Evolutionary conservation across 2,888 invertebrate species (phyloP).

Genomic region (Lomographa bimaculata): DNA sequence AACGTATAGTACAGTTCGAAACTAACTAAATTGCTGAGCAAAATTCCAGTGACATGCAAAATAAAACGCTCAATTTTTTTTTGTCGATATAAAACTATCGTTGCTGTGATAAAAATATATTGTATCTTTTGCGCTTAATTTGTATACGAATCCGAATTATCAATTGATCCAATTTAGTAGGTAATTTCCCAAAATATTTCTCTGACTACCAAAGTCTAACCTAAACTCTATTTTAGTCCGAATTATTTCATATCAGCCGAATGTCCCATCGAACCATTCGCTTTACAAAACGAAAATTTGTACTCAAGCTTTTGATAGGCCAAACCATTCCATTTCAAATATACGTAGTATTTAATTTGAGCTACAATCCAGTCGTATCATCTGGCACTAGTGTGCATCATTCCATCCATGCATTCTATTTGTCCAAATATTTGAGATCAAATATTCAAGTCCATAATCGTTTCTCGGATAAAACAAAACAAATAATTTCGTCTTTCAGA

Average conservation of each 20-base stretch:
- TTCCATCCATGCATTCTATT: conserved; percentile 41
- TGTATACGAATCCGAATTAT: conserved; percentile 28
- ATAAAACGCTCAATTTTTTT: conserved; percentile 25
- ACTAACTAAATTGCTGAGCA: conserved; percentile 45
- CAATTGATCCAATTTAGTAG: conserved; percentile 38
- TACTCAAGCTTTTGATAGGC: conserved; percentile 65
- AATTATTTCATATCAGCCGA: conserved; percentile 10
- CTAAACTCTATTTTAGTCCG: conserved; percentile 23
- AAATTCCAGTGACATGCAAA: conserved; percentile 38
- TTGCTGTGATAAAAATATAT: conserved; percentile 80
- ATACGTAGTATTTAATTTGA: conserved; percentile 44
- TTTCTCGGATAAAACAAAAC: conserved; percentile 60
- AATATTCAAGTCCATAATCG: conserved; percentile 68
- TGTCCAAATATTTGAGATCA: conserved; percentile 75
- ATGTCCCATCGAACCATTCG: conserved; percentile 11
- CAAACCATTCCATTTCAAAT: conserved; percentile 37
- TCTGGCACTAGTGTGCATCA: no score
- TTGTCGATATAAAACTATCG: conserved; percentile 50
- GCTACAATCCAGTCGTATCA: conserved; percentile 26
- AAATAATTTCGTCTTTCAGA: conserved; percentile 60
- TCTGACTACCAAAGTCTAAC: conserved; percentile 30
- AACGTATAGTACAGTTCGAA: conserved; percentile 15
- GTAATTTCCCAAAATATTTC: conserved; percentile 76
- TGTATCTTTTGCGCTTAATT: conserved; percentile 55
- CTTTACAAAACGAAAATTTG: conserved; percentile 50